A percentile compares a stretch with the other conserved stretches of the same genome.
Evolutionary conservation across 2,888 invertebrate species (phyloP).

Genomic region (Rugalucina vietnamica): DNA sequence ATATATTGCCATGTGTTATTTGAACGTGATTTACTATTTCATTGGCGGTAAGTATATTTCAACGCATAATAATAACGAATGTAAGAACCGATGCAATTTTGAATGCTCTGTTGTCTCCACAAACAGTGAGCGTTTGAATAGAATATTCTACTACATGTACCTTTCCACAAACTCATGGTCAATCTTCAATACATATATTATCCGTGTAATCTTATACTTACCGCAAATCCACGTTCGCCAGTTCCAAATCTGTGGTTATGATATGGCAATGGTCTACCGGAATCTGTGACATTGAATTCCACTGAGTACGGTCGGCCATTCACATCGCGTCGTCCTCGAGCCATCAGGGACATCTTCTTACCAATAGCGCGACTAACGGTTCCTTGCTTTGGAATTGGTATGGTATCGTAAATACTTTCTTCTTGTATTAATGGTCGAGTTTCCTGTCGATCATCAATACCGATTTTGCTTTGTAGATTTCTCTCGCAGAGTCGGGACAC

Average conservation of each 20-base stretch:
- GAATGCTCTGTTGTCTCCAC: no score
- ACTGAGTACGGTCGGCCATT: not conserved
- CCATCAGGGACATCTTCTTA: slow-evolving; percentile 28
- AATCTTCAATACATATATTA: no score
- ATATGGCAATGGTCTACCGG: not conserved
- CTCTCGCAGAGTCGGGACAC: slow-evolving; percentile 7
- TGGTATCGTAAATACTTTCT: slow-evolving; percentile 6
- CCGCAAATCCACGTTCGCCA: not conserved
- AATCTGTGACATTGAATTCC: not conserved
- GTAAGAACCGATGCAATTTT: no score
- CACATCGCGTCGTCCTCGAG: not conserved
- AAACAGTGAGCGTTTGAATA: no score
- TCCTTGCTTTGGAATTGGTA: slow-evolving; percentile 18
- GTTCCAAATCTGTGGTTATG: not conserved
- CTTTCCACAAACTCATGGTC: no score
- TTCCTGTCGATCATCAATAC: slow-evolving; percentile 3
- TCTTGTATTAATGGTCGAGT: slow-evolving; percentile 21
- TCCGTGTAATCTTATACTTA: no score
- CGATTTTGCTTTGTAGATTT: not conserved
- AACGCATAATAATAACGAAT: no score
- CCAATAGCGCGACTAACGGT: slow-evolving; percentile 42
- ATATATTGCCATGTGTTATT: no score
- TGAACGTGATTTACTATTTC: no score
- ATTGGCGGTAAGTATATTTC: no score
- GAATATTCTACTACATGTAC: no score